These are phyloP conservation scores for Apis mellifera DNA, from an alignment of 1,140 invertebrate genomes.

Conservation along the genomic window Amel_HAv3.1 CM009936.2:11304501-11305000, in stretches of 20 bases:
- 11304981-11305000: slow-evolving; percentile 12
- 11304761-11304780: slow-evolving; percentile 5
- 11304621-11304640: neutral
- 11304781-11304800: neutral
- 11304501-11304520: too few relatives aligned
- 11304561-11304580: too few relatives aligned
- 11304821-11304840: neutral
- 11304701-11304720: slow-evolving; percentile 42
- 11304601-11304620: too few relatives aligned
- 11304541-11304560: too few relatives aligned
- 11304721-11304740: slow-evolving; percentile 59
- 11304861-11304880: neutral
- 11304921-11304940: slow-evolving; percentile 41
- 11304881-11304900: slow-evolving; percentile 52
- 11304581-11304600: slow-evolving; percentile 1
- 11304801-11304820: slow-evolving; percentile 22
- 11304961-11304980: slow-evolving; percentile 39
- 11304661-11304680: neutral
- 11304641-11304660: neutral
- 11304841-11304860: neutral
- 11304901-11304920: slow-evolving; percentile 66
- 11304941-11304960: slow-evolving; percentile 49
- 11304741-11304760: slow-evolving; percentile 19
- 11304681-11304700: slow-evolving; percentile 39
- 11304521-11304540: too few relatives aligned